Base-by-base conservation (phyloP, 2,113 vertebrate genomes). In the Microcebus griseorufus region DNA sequence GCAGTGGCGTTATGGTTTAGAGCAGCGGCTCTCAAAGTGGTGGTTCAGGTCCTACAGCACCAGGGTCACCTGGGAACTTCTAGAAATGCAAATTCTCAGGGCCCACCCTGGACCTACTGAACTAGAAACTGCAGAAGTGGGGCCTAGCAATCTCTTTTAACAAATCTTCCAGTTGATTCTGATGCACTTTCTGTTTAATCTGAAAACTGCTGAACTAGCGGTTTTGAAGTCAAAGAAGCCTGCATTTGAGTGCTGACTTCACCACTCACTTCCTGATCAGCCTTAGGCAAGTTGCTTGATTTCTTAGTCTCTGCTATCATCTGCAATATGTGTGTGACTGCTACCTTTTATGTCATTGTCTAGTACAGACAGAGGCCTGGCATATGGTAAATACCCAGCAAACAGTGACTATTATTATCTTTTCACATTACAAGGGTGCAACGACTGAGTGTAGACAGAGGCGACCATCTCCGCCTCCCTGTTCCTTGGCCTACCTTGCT, bases 221-320 rank as follows among this genome's bases (percentile, higher is more conserved):
- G 51, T 14, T 87, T 79, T 69, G 84, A 95, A 86, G 80, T 87
- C 25, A 67, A 79, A 92, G 87, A 72, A 89, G 45, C 42, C 51
- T 85, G 9, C 67, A 53, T 76, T 73, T 69, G 70, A 90, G 79
- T 45, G 67, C 37, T 58, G 69, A 67, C 16, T 22, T 91, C 6
- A n/a, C 22, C 67, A 13, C 16, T 90, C 55, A 32, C 48, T 89
- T 22, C 45, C 94, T 81, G 37, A 48, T 81, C 11, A 39, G 34
- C 16, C 37, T 65, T 42, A 78, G 29, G 39, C 37, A 37, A 55
- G 9, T 80, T 84, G 73, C 55, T 81, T 81, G 25, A 58, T 45
- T 67, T 45, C 51, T 72, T 42, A 70, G 60, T 64, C 67, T 91
- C 48, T 70, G 60, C 51, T 13, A 14, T 60, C 34, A 37, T 39